Evolutionary conservation across 2,113 vertebrate species (phyloP).

Genomic region (Alligator sinensis): DNA sequence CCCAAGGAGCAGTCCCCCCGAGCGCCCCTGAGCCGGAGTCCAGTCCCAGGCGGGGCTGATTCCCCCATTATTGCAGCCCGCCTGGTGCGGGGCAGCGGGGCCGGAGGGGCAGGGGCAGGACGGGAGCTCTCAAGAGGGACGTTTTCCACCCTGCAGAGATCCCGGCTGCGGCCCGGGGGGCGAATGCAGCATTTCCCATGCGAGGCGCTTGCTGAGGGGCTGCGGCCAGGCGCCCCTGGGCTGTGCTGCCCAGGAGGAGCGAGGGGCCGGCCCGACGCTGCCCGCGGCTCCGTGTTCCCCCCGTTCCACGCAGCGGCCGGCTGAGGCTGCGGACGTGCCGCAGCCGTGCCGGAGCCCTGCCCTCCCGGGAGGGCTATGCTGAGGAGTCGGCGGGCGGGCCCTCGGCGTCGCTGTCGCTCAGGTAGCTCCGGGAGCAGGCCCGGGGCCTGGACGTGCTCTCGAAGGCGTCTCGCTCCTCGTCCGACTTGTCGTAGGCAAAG

Average conservation of each 20-base stretch:
- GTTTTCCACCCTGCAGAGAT: background rate
- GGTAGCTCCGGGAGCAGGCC: constrained; percentile 77
- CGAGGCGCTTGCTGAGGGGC: background rate
- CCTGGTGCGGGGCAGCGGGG: too few relatives aligned
- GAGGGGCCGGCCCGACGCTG: background rate
- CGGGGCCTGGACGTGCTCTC: constrained; percentile 75
- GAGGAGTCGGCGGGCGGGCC: constrained; percentile 79
- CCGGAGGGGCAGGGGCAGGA: background rate
- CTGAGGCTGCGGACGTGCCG: background rate
- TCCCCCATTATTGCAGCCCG: background rate
- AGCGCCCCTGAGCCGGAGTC: background rate
- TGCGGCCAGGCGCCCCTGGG: too few relatives aligned
- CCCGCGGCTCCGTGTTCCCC: background rate
- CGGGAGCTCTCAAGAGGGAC: too few relatives aligned
- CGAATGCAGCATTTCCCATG: background rate
- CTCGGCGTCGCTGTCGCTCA: constrained; percentile 85
- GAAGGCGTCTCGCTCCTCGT: constrained; percentile 85
- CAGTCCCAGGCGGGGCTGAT: background rate
- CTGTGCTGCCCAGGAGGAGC: background rate
- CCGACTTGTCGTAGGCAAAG: constrained; percentile 83
- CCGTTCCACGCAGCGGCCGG: background rate
- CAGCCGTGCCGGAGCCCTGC: background rate
- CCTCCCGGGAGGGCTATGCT: constrained; percentile 48
- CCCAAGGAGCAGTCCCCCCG: background rate
- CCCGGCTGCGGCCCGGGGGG: background rate